Base-by-base conservation (phyloP, 2,888 invertebrate genomes). In the Saturnia japonica region DNA sequence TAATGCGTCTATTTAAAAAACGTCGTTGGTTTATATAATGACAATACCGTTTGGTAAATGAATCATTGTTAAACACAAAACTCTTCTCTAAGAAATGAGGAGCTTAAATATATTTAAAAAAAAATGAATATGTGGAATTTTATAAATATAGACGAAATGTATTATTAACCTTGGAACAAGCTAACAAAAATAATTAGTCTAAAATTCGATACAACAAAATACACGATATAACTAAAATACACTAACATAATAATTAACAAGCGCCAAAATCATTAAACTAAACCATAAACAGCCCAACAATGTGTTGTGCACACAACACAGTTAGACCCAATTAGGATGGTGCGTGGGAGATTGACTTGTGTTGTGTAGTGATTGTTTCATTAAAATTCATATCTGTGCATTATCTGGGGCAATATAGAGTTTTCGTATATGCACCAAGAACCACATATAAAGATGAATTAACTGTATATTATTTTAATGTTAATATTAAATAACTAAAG, bases 311-410 rank as follows among this genome's bases (percentile, higher is more conserved):
- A 34, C 64, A 64, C 64, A 64, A 40, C 40, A 8, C 1, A 40
- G 8, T 40, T 64, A 64, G 40, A 64, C 7, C 40, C 64, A 64
- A 64, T 64, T 64, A 64, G 64, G n/a, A 19, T 40, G 40, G 8
- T 64, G 40, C 64, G 64, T 64, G 64, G 64, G 64, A 60, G 57
- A 34, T 64, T 64, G 64, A 64, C 57, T 64, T 64, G 19, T 8
- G 19, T n/a, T 64, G 7, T 40, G 19, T 40, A 64, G n/a, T 64
- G 64, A 64, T 64, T 64, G 40, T 64, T n/a, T 19, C 64, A 64
- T 40, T 64, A 7, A 12, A 19, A 64, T 64, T 40, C 8, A 11
- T 40, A 64, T 34, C 16, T 34, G 4, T 62, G 34, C 16, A 62
- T 62, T 62, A 62, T 28, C n/a, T 64, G 40, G 40, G 11, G 40